Conservation (phyloP, 2,113 vertebrate species). For the Odobenus rosmarus region DNA sequence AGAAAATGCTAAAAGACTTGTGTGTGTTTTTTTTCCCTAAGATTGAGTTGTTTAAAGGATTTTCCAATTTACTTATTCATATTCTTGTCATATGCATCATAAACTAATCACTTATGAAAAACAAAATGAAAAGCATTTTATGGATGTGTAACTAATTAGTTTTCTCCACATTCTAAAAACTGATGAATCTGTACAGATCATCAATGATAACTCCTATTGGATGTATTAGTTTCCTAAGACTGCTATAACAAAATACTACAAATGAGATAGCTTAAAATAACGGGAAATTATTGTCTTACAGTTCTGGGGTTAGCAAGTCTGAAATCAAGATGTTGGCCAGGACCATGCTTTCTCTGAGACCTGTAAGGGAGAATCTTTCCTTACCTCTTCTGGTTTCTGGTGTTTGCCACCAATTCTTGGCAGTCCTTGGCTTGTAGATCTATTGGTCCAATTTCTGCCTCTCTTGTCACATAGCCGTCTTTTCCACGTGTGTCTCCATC, state of each 20-base stretch:
- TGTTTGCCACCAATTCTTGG: neutral
- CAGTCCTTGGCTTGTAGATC: neutral
- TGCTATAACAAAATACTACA: neutral
- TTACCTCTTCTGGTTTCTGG: neutral
- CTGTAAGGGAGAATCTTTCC: neutral
- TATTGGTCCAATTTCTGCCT: neutral
- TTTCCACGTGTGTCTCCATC: neutral
- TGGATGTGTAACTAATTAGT: neutral
- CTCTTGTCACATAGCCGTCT: neutral
- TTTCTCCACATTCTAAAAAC: neutral
- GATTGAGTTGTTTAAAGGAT: accelerated
- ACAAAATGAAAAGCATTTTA: neutral
- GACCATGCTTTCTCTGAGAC: neutral
- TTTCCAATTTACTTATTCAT: neutral
- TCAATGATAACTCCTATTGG: neutral
- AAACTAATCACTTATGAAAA: neutral
- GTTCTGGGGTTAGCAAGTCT: neutral
- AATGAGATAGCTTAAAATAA: neutral
- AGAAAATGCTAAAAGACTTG: neutral
- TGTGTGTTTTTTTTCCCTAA: neutral
- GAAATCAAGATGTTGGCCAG: neutral
- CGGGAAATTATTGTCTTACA: neutral
- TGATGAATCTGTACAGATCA: neutral
- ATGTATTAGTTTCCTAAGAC: neutral
- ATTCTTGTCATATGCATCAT: neutral